phyloP scores from a whole-genome alignment of 2,797 vertebrate genomes.

The Neosilurus hyrtlii region DNA sequence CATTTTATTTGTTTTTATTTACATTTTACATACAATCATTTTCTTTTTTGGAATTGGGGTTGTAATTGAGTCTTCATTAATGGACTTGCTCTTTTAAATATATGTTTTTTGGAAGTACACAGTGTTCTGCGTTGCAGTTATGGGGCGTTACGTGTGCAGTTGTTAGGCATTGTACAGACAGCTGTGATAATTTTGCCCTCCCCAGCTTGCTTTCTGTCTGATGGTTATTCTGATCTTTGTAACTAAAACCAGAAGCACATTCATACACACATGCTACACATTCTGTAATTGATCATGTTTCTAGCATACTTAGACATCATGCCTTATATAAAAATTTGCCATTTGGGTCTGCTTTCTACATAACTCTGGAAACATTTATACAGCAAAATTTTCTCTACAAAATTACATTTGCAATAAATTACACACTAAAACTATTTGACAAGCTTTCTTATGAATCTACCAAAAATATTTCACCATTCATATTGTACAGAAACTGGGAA shows the following conservation, averaged over 20 bases:
- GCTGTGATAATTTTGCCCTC: neutral
- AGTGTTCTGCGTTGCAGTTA: neutral
- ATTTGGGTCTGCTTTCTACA: neutral
- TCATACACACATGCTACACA: neutral
- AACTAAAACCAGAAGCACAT: neutral
- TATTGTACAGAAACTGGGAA: neutral
- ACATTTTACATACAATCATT: too few relatives aligned
- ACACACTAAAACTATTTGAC: neutral
- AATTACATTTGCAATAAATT: constrained; percentile 17
- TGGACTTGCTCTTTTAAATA: neutral
- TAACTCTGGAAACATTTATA: neutral
- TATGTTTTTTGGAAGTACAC: neutral
- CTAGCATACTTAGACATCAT: neutral
- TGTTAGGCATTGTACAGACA: neutral
- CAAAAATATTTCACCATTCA: neutral
- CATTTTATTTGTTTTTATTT: too few relatives aligned
- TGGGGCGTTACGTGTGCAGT: neutral
- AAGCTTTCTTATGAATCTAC: neutral
- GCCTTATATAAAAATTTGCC: neutral
- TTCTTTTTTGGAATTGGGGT: too few relatives aligned
- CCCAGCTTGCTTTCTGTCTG: neutral
- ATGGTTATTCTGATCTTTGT: neutral
- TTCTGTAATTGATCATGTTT: constrained; percentile 4
- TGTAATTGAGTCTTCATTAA: neutral
- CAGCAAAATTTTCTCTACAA: constrained; percentile 8